Percentiles rank a stretch among this genome's conserved stretches.
Conservation (phyloP, 1,140 invertebrate genomes). For the Orius laevigatus region DNA sequence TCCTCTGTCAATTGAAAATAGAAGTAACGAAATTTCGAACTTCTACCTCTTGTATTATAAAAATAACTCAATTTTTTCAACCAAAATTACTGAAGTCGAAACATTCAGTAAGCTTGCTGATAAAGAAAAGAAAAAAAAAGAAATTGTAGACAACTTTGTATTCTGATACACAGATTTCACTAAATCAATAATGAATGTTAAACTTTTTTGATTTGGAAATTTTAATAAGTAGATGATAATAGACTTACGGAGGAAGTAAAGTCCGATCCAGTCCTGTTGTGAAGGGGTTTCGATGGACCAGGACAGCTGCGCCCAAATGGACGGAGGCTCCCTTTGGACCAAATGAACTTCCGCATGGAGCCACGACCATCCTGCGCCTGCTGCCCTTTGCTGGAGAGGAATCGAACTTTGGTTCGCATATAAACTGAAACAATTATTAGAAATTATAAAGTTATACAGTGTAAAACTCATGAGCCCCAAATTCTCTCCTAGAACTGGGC, state of each 20-base stretch:
- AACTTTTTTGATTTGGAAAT: too few species aligned
- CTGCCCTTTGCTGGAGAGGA: background rate
- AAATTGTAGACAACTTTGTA: too few species aligned
- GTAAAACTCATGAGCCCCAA: background rate
- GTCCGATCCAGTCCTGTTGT: conserved; percentile 15
- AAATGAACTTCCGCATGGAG: conserved; percentile 9
- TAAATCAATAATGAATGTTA: too few species aligned
- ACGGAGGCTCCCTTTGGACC: background rate
- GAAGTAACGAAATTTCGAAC: too few species aligned
- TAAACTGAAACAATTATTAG: background rate
- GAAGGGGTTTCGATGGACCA: conserved; percentile 14
- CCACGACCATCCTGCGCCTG: conserved; percentile 2
- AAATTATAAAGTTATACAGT: background rate
- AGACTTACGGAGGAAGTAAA: conserved; percentile 14
- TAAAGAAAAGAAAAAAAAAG: too few species aligned
- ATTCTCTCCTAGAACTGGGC: background rate
- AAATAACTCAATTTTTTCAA: too few species aligned
- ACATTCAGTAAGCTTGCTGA: too few species aligned
- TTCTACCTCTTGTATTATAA: too few species aligned
- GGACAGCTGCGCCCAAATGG: conserved; percentile 7
- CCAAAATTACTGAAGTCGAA: too few species aligned
- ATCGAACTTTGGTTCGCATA: conserved; percentile 2
- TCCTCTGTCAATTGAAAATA: too few species aligned
- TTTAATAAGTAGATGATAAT: background rate
- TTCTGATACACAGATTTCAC: too few species aligned